A percentile compares a stretch with the other conserved stretches of the same genome.
Evolutionary conservation across 1,140 invertebrate species (phyloP).

Genomic region (Diachasma alloeum): DNA sequence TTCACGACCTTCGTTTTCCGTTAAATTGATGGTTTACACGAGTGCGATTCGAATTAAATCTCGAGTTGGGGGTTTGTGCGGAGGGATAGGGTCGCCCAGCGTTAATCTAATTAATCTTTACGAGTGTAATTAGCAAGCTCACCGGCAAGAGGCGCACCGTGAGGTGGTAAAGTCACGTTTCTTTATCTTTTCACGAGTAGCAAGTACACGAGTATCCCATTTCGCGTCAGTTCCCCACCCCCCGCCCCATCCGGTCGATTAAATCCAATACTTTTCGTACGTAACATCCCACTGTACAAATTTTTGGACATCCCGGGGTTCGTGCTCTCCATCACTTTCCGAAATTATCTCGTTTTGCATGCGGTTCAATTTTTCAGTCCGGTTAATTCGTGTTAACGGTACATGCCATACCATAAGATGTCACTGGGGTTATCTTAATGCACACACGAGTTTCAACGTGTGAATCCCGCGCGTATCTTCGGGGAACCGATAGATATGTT

Average conservation of each 20-base stretch:
- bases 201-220: constrained; percentile 61
- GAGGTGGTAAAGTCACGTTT: constrained; percentile 39
- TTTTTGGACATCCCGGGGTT: background rate
- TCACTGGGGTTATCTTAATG: background rate
- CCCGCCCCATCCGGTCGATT: background rate
- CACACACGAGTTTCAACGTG: background rate
- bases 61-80: constrained; percentile 15
- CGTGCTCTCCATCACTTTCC: background rate
- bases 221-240: constrained; percentile 55
- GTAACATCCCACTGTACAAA: constrained; percentile 23
- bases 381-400: background rate
- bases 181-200: constrained; percentile 58
- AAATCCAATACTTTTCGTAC: constrained; percentile 39
- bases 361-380: background rate
- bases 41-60: background rate
- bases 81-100: constrained; percentile 32
- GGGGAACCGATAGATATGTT: constrained; percentile 7
- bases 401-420: background rate
- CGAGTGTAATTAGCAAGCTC: constrained; percentile 55
- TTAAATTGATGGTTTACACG: background rate
- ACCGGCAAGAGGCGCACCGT: constrained; percentile 24
- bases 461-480: background rate
- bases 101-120: constrained; percentile 62
- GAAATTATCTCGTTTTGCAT: background rate
- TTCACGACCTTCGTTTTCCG: background rate